Percentiles rank a stretch among this genome's conserved stretches.
Evolutionary conservation across 2,797 vertebrate species (phyloP).

Genomic region (Typhlichthys subterraneus): DNA sequence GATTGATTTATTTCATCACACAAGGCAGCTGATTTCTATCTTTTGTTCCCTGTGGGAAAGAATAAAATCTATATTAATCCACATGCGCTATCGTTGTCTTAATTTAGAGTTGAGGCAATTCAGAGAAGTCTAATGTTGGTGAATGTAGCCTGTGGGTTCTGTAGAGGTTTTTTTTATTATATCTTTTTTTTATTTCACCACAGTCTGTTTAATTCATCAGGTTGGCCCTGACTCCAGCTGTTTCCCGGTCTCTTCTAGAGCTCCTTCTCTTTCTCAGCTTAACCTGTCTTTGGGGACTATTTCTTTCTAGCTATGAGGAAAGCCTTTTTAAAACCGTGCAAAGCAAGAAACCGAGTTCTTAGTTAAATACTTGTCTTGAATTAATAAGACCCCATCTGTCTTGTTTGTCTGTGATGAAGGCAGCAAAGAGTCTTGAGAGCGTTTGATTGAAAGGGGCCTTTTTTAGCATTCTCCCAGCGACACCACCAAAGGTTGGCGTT

Average conservation of each 20-base stretch:
- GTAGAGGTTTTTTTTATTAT: slow-evolving; percentile 42
- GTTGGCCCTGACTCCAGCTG: slow-evolving; percentile 59
- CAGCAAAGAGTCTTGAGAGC: not conserved
- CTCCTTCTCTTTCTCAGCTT: slow-evolving; percentile 33
- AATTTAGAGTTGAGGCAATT: too few species aligned
- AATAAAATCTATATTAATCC: too few species aligned
- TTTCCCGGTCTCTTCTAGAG: slow-evolving; percentile 56
- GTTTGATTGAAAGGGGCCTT: slow-evolving; percentile 65
- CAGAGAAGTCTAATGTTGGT: too few species aligned
- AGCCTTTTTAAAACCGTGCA: slow-evolving; percentile 46
- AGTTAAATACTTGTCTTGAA: slow-evolving; percentile 43
- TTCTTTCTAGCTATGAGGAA: slow-evolving; percentile 46
- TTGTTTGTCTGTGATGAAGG: slow-evolving; percentile 40
- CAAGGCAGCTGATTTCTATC: slow-evolving; percentile 29
- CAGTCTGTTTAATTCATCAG: slow-evolving; percentile 6
- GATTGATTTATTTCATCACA: slow-evolving; percentile 34
- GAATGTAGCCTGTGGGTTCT: slow-evolving; percentile 48
- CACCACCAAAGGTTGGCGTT: slow-evolving; percentile 56
- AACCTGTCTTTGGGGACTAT: slow-evolving; percentile 34
- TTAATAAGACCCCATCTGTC: slow-evolving; percentile 49
- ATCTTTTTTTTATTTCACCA: slow-evolving; percentile 62
- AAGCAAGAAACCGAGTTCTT: slow-evolving; percentile 36
- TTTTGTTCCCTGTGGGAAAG: slow-evolving; percentile 5
- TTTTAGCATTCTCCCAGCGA: slow-evolving; percentile 48
- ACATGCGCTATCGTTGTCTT: too few species aligned